These are phyloP conservation scores for Subanguina moxae DNA, from an alignment of 1,140 invertebrate genomes.

Conservation along the genomic window DNA sequence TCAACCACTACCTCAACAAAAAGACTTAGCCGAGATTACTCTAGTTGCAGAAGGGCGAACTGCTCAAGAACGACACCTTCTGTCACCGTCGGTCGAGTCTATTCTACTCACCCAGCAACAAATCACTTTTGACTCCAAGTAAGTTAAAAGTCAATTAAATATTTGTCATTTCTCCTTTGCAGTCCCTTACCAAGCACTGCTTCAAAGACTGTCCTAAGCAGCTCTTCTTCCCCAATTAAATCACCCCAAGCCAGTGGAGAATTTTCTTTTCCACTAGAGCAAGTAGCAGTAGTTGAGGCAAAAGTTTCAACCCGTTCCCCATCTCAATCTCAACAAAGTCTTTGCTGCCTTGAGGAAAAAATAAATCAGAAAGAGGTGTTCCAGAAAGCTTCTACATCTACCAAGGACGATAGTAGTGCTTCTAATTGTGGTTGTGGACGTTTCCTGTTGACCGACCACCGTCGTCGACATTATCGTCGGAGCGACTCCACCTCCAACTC, in stretches of 20 bases:
- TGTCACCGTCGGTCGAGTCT: too few relatives aligned
- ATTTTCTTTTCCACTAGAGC: background rate
- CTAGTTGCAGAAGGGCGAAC: too few relatives aligned
- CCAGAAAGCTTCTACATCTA: background rate
- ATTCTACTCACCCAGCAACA: too few relatives aligned
- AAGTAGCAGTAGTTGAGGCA: background rate
- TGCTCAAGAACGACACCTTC: too few relatives aligned
- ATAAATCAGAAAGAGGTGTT: background rate
- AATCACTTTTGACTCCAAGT: too few relatives aligned
- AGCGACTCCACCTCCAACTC: slow-evolving; percentile 1
- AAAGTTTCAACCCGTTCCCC: background rate
- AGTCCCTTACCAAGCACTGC: too few relatives aligned
- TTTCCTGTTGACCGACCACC: background rate
- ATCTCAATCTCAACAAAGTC: background rate
- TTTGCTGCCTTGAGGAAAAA: background rate
- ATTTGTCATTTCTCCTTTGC: too few relatives aligned
- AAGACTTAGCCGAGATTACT: too few relatives aligned
- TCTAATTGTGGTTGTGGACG: background rate
- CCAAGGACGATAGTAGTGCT: background rate
- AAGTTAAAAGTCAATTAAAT: too few relatives aligned
- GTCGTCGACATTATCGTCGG: background rate
- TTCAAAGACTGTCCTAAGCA: too few relatives aligned
- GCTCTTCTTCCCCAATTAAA: too few relatives aligned
- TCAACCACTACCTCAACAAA: too few relatives aligned
- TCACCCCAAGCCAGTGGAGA: slow-evolving; percentile 1